phyloP scores from a whole-genome alignment of 2,113 vertebrate genomes.

The Alethe diademata region DNA sequence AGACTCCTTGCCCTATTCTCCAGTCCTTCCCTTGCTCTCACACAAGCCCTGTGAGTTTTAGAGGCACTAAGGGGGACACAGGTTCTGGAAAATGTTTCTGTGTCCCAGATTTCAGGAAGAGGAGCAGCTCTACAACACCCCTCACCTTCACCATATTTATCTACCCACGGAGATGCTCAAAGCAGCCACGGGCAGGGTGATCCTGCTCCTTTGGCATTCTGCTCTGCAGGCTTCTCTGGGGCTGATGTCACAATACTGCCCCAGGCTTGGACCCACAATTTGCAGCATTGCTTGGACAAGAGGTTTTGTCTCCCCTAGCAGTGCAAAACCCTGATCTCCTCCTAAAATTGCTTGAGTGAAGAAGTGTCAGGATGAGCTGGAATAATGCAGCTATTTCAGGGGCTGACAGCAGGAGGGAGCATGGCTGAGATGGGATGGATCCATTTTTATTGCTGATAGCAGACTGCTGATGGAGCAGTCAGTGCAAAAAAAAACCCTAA shows the following conservation, averaged over 20 bases:
- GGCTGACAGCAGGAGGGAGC: not conserved
- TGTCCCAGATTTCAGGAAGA: not conserved
- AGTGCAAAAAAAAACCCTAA: not conserved
- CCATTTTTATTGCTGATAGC: not conserved
- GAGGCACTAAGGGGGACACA: not conserved
- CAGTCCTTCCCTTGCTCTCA: not conserved
- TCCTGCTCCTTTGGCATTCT: not conserved
- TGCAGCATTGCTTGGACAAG: not conserved
- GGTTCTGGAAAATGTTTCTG: not conserved
- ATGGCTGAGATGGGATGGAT: not conserved
- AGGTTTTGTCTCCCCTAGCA: not conserved
- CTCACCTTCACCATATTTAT: not conserved
- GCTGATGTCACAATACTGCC: not conserved
- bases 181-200: not conserved
- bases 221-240: not conserved
- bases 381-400: not conserved
- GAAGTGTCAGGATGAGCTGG: not conserved
- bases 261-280: not conserved
- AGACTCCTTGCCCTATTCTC: not conserved
- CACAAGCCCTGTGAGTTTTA: not conserved
- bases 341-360: not conserved
- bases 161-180: rapidly evolving
- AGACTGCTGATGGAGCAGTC: not conserved
- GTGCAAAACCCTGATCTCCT: not conserved
- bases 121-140: not conserved